Evolutionary conservation across 2,888 invertebrate species (phyloP), one percentile per base, ranked within the genome.

Genomic region (Hirudinaria manillensis): DNA sequence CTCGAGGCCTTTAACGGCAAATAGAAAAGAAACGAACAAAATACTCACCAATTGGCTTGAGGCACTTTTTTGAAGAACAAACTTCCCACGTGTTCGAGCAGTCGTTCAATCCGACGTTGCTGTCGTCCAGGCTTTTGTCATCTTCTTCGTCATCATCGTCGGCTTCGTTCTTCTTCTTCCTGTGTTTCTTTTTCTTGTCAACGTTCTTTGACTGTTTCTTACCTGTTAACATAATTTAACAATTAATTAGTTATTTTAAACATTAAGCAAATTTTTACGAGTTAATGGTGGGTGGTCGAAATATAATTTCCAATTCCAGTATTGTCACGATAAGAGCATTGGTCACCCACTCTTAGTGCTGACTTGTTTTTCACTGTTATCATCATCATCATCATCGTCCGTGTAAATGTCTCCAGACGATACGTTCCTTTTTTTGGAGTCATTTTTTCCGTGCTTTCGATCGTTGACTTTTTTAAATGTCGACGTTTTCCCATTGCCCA

Each of bases 1-100:
- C 21, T 16, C 21, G 13, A 53, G 13, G n/a, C 10, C 61, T n/a
- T 21, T 56, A 24, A 56, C 27, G 6, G 13, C 29, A 24, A 61
- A 56, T 27, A 56, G 27, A 3, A 21, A 67, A 7, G 3, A 67
- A 21, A 24, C 24, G 4, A 67, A 19, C 32, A 34, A 7, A 21
- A 32, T 32, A 27, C 73, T 34, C 4, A 73, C 73, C 65, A 61
- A 29, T 34, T 7, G 73, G 73, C 45, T 73, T 73, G 0, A 73
- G 29, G 45, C 73, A 73, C 13, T 21, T 55, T n/a, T 32, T 61
- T 2, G 55, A 36, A 19, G 65, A 65, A n/a, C 73, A 73, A 3
- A 32, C 16, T 13, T 73, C 73, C 73, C 73, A 73, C 4, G 24
- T 56, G 24, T 32, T 65, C n/a, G 34, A 27, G 32, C 24, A 2